Evolutionary conservation across 2,113 vertebrate species (phyloP).

Genomic region (Craseonycteris thonglongyai): DNA sequence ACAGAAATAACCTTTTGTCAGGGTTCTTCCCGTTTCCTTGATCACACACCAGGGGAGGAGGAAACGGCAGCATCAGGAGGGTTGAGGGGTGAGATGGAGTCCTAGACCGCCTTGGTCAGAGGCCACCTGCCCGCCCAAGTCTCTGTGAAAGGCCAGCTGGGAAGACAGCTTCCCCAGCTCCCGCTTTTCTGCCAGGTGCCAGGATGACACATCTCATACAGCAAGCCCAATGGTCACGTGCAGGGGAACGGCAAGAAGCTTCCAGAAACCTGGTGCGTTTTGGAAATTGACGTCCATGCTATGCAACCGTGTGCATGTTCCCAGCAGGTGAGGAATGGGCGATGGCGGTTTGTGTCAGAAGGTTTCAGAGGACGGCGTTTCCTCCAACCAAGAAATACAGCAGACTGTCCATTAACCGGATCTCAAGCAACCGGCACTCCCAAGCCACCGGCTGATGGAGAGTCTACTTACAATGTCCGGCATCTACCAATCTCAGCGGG

Average conservation of each 20-base stretch:
- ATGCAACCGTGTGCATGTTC: not conserved
- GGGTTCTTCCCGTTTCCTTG: conserved; percentile 57
- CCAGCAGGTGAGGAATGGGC: not conserved
- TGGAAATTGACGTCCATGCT: conserved; percentile 31
- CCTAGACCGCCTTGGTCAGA: rapidly evolving
- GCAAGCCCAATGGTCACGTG: conserved; percentile 10
- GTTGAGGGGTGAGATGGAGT: not conserved
- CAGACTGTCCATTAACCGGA: too few species aligned
- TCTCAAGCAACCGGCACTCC: too few species aligned
- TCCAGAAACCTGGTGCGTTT: not conserved
- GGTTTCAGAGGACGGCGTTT: conserved; percentile 3
- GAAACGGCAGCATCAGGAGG: too few species aligned
- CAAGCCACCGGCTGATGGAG: too few species aligned
- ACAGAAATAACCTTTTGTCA: conserved; percentile 51
- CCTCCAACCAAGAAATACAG: conserved; percentile 18
- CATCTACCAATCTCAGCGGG: too few species aligned
- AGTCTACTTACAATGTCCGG: too few species aligned
- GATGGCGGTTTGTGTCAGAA: not conserved
- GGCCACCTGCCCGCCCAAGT: not conserved
- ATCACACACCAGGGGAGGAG: not conserved
- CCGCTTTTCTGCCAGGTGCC: not conserved
- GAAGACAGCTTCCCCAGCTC: not conserved
- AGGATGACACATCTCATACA: not conserved
- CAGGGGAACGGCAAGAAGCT: conserved; percentile 41
- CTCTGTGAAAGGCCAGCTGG: not conserved